Conservation (phyloP, 1,140 invertebrate genomes). For the Ptiloglossa arizonensis region DNA sequence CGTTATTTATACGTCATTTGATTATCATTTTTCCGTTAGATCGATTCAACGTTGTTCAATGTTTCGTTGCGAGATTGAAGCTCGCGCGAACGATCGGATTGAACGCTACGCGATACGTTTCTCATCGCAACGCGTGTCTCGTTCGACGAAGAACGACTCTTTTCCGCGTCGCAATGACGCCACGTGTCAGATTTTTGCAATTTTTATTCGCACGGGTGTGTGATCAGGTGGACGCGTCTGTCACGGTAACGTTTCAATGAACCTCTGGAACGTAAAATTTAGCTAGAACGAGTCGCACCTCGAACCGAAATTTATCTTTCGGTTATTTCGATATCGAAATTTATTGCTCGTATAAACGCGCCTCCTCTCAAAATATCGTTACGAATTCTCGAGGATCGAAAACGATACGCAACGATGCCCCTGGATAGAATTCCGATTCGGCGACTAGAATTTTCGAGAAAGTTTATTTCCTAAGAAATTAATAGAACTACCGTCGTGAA, state of each 20-base stretch:
- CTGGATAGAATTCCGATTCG: too few relatives aligned
- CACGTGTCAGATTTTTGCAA: too few relatives aligned
- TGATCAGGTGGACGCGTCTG: neutral
- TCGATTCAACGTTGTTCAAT: neutral
- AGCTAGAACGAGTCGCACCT: neutral
- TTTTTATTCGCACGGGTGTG: neutral
- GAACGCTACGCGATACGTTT: too few relatives aligned
- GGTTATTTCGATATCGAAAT: neutral
- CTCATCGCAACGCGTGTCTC: too few relatives aligned
- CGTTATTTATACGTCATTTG: neutral
- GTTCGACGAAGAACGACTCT: neutral
- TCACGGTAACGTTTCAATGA: constrained; percentile 4
- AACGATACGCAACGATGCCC: too few relatives aligned
- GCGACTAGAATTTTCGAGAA: too few relatives aligned
- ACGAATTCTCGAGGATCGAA: too few relatives aligned
- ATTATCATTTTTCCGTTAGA: constrained; percentile 6
- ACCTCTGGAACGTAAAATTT: neutral
- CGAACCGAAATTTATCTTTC: neutral
- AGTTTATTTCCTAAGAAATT: too few relatives aligned
- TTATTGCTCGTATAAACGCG: too few relatives aligned
- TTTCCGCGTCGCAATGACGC: too few relatives aligned
- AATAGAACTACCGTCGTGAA: too few relatives aligned
- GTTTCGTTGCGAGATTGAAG: neutral
- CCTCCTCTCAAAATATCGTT: too few relatives aligned
- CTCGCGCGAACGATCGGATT: neutral